Conservation (phyloP, 2,113 vertebrate species). For the Aleadryas rufinucha region DNA sequence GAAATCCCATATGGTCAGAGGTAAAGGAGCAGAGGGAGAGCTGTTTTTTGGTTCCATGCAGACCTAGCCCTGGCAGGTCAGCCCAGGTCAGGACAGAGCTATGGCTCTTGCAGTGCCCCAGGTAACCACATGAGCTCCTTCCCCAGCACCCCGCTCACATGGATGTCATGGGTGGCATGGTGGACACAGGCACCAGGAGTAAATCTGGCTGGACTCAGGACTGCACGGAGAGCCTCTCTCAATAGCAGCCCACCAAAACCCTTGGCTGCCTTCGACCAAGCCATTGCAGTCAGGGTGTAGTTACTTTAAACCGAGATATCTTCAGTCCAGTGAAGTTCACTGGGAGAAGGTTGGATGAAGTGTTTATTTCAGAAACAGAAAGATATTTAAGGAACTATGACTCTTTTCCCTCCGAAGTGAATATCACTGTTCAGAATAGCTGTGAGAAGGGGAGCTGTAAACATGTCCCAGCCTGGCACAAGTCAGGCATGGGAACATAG, state of each 20-base stretch:
- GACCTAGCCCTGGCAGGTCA: not conserved
- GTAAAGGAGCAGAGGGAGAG: not conserved
- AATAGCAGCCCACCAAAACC: not conserved
- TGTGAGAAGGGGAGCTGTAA: not conserved
- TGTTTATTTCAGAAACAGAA: not conserved
- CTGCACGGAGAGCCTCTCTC: not conserved
- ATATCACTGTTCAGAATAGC: not conserved
- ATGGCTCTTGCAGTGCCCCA: not conserved
- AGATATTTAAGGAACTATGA: not conserved
- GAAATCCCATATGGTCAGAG: not conserved
- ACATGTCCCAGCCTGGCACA: not conserved
- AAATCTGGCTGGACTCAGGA: not conserved
- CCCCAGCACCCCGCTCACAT: accelerated
- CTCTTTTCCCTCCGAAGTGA: not conserved
- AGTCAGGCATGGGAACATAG: not conserved
- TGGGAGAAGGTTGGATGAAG: not conserved
- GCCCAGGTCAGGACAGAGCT: not conserved
- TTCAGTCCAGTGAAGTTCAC: not conserved
- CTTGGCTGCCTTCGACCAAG: not conserved
- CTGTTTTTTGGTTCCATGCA: not conserved
- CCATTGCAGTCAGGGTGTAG: no score
- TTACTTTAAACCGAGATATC: not conserved
- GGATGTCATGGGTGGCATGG: not conserved
- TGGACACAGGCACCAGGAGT: not conserved
- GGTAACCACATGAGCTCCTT: not conserved